Evolutionary conservation across 1,140 invertebrate genomes (phyloP), one percentile per base, ranked within the genome.

Genomic region (Pachypeltis micranthus): DNA sequence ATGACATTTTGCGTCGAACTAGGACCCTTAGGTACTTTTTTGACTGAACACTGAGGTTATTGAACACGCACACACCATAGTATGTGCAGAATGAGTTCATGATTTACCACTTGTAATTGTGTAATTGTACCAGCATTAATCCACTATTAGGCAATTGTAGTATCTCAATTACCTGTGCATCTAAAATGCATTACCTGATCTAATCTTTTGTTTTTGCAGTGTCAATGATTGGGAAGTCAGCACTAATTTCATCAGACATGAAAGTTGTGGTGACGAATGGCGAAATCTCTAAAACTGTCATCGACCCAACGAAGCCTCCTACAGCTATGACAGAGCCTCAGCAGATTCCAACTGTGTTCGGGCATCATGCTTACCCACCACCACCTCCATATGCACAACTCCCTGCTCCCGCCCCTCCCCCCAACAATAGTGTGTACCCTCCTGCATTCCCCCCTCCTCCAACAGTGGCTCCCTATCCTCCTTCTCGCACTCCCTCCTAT

Each of bases 381-480:
- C 47, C 47, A 21, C 47, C 47, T 44, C 19, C 59, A 21, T 60
- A 25, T 51, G 16, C 27, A 19, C 3, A 31, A 21, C 29, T 56
- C 26, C 47, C 47, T 10, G 12, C 47, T 10, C 4, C 47, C 4
- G 47, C 12, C 3, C 47, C 47, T 51, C 47, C 47, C 12, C 47
- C 47, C 7, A 14, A 3, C 21, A 51, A 10, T 21, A 21, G 56
- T 7, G 14, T 54, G n/a, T 51, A 54, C 28, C 34, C 61, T 2
- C 7, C 62, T 25, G 2, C 58, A 7, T 57, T 16, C 58, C 64
- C 65, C 4, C 61, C 65, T n/a, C 60, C 64, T 2, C 29, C 29
- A 39, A 1, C 54, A 39, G 14, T 19, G 14, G 4, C 44, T 27
- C 62, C 23, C 39, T 10, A 47, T 55, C 21, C 19, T 58, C 1